Conservation (phyloP, 2,888 invertebrate species). For the Lypha dubia region DNA sequence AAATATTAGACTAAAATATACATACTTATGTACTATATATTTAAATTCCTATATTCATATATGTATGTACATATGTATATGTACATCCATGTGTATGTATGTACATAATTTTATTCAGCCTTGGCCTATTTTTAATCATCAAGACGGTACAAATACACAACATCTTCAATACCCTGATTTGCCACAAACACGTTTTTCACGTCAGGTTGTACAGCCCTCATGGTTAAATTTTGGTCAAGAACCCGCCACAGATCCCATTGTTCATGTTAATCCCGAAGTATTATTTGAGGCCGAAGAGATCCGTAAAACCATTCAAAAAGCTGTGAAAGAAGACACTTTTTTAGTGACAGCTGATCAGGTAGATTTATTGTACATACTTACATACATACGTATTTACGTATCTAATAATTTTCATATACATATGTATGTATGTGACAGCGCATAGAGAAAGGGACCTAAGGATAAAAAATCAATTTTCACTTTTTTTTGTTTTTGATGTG, state of each 20-base stretch:
- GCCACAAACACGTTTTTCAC: not conserved
- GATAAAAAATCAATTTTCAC: no score
- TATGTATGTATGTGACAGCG: no score
- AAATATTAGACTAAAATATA: no score
- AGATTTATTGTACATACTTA: no score
- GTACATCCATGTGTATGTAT: not conserved
- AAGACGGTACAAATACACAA: not conserved
- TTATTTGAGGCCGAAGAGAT: constrained; percentile 76
- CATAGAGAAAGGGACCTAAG: no score
- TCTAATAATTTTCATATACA: no score
- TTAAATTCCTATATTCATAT: no score
- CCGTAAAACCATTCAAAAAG: constrained; percentile 76
- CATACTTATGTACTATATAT: no score
- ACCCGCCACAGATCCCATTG: constrained; percentile 65
- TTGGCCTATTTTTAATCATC: constrained; percentile 2
- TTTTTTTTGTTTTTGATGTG: no score
- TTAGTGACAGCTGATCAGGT: constrained; percentile 76
- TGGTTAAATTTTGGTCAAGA: constrained; percentile 73
- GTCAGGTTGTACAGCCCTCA: constrained; percentile 76
- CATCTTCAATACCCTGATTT: not conserved
- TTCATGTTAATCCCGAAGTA: constrained; percentile 74
- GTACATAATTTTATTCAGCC: constrained; percentile 6
- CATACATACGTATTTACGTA: no score
- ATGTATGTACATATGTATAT: not conserved
- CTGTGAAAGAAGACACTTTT: constrained; percentile 76